These are phyloP conservation scores for Chalcosyrphus nemorum DNA, from an alignment of 2,888 invertebrate species.

Conservation along the genomic window DNA sequence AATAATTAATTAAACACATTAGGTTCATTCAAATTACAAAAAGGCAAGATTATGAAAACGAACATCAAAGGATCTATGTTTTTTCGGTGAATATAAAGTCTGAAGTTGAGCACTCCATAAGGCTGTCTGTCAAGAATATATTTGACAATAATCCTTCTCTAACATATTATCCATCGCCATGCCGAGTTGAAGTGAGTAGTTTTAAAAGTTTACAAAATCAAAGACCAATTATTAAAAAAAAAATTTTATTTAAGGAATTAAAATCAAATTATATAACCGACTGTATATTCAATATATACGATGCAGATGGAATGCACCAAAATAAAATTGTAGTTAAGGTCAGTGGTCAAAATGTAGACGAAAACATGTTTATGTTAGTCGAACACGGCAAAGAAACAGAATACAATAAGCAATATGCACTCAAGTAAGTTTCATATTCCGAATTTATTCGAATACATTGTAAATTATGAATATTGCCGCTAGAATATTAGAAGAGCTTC, in stretches of 20 bases:
- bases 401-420: slow-evolving; percentile 77
- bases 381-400: slow-evolving; percentile 76
- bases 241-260: slow-evolving; percentile 79
- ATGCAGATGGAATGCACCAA: slow-evolving; percentile 77
- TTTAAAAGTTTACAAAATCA: slow-evolving; percentile 44
- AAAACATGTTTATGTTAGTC: slow-evolving; percentile 81
- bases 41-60: slow-evolving; percentile 84
- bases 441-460: too few relatives aligned
- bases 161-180: slow-evolving; percentile 83
- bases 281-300: slow-evolving; percentile 78
- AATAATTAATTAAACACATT: too few relatives aligned
- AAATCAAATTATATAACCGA: slow-evolving; percentile 69
- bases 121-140: slow-evolving; percentile 79
- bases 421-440: slow-evolving; percentile 80
- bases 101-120: slow-evolving; percentile 75
- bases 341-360: slow-evolving; percentile 81
- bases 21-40: slow-evolving; percentile 77
- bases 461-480: too few relatives aligned
- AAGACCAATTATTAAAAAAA: too few relatives aligned
- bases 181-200: slow-evolving; percentile 81
- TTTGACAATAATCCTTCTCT: slow-evolving; percentile 84
- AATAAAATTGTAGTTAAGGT: slow-evolving; percentile 82
- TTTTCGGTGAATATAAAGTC: slow-evolving; percentile 79
- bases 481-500: slow-evolving; percentile 77
- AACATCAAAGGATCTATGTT: slow-evolving; percentile 82